Percentiles rank a stretch among this genome's conserved stretches.
Conservation (phyloP, 2,888 invertebrate genomes). For the Drymonia ruficornis region DNA sequence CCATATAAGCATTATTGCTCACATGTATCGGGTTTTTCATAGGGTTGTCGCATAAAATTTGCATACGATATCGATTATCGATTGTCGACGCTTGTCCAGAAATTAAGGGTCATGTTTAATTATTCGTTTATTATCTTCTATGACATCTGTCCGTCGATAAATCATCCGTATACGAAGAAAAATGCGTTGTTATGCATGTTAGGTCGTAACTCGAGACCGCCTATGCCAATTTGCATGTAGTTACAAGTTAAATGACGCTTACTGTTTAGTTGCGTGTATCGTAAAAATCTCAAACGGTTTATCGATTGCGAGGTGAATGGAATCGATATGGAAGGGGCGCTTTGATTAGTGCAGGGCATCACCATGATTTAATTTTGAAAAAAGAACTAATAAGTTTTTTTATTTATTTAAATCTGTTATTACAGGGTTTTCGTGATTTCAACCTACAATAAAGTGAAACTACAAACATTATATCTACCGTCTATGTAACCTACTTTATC, state of each 20-base stretch:
- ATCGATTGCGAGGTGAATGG: background rate
- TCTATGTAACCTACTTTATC: no score
- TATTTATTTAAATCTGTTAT: no score
- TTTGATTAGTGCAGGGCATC: no score
- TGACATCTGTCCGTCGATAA: slow-evolving; percentile 20
- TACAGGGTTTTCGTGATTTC: no score
- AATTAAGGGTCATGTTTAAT: slow-evolving; percentile 4
- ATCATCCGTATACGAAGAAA: slow-evolving; percentile 28
- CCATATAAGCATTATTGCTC: slow-evolving; percentile 24
- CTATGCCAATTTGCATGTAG: background rate
- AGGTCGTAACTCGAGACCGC: background rate
- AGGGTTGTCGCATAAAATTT: slow-evolving; percentile 33
- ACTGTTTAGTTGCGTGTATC: slow-evolving; percentile 1
- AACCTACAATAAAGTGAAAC: no score
- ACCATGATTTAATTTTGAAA: no score
- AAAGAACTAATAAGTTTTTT: no score
- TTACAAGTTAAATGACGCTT: slow-evolving; percentile 1
- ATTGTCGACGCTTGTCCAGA: slow-evolving; percentile 29
- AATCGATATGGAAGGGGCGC: background rate
- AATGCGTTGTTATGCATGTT: slow-evolving; percentile 3
- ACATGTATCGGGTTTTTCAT: slow-evolving; percentile 23
- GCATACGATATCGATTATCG: slow-evolving; percentile 46
- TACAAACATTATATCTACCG: no score
- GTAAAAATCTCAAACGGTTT: background rate
- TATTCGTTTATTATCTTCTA: slow-evolving; percentile 11